phyloP scores from a whole-genome alignment of 2,113 vertebrate genomes.

The Anguilla rostrata region DNA sequence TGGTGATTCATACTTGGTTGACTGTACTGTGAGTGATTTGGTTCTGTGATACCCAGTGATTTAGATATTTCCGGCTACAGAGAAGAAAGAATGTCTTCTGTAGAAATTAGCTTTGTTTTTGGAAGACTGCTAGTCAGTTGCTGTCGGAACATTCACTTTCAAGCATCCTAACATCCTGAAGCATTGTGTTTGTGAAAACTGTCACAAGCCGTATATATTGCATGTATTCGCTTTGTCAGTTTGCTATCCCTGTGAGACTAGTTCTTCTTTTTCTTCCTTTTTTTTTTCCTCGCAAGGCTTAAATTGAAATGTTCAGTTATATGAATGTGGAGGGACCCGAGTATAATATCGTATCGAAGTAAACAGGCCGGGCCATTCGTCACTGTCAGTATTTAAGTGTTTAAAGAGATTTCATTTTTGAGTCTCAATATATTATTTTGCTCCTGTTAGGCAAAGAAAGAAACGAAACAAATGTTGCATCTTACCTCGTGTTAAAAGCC shows the following conservation, averaged over 20 bases:
- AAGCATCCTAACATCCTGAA: neutral
- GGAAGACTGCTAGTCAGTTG: neutral
- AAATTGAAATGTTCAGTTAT: neutral
- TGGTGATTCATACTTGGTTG: neutral
- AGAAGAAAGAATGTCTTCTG: neutral
- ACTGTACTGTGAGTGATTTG: neutral
- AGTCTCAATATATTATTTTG: slow-evolving; percentile 18
- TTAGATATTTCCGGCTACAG: neutral
- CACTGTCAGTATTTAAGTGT: neutral
- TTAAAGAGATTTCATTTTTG: neutral
- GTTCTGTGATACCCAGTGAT: neutral
- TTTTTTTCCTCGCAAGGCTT: neutral
- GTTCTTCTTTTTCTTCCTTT: neutral
- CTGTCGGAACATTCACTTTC: no score
- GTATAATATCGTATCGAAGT: neutral
- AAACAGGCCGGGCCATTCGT: neutral
- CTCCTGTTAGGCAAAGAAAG: slow-evolving; percentile 20
- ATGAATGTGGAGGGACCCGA: neutral
- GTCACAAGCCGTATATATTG: no score
- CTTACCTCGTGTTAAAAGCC: slow-evolving; percentile 22
- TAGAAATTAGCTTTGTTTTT: neutral
- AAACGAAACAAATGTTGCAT: slow-evolving; percentile 22
- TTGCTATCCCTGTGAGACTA: neutral
- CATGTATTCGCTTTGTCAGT: no score
- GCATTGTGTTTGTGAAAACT: neutral